Evolutionary conservation across 2,113 vertebrate genomes (phyloP), one percentile per base, ranked within the genome.

Genomic region (Nematolebias whitei): DNA sequence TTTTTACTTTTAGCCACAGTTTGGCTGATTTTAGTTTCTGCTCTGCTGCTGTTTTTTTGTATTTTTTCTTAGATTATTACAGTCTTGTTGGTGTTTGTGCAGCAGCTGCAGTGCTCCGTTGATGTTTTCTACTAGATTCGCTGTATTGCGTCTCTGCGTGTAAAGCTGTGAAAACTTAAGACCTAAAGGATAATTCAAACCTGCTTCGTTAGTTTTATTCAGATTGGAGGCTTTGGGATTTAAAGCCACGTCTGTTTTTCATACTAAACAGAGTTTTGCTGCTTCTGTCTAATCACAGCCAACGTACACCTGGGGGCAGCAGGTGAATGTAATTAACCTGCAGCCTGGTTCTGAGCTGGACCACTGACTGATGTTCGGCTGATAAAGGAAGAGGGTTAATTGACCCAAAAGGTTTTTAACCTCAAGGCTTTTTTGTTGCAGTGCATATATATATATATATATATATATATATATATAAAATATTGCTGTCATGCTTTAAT

Each of bases 311-410:
- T 4, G 76, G 23, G 32, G 81, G 80, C 4, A 7, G 4, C 59
- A 80, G 87, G 85, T 78, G 80, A 85, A 81, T 64, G 80, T 85
- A 87, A 88, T 88, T 88, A 88, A 85, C 86, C 86, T 24, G 72
- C 71, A 18, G 71, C 24, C 56, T 51, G 64, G 48, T 69, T 57
- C 55, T 0, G 12, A 55, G 65, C 13, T 53, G 24, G 41, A 35
- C 51, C 47, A 10, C 65, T 16, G 50, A 64, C 29, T 49, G 45
- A 70, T 58, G 76, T 63, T 41, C 16, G 26, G 40, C 16, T 13
- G 76, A 85, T 82, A 82, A 47, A 82, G 49, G 40, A 69, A 54
- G 66, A 44, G 54, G 55, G 50, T 75, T 61, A 52, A 68, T 60
- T 68, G 54, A 66, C 65, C 55, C 65, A 41, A 38, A 57, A 63